Base-by-base conservation (phyloP, 1,140 invertebrate genomes). In the Wasmannia auropunctata region DNA sequence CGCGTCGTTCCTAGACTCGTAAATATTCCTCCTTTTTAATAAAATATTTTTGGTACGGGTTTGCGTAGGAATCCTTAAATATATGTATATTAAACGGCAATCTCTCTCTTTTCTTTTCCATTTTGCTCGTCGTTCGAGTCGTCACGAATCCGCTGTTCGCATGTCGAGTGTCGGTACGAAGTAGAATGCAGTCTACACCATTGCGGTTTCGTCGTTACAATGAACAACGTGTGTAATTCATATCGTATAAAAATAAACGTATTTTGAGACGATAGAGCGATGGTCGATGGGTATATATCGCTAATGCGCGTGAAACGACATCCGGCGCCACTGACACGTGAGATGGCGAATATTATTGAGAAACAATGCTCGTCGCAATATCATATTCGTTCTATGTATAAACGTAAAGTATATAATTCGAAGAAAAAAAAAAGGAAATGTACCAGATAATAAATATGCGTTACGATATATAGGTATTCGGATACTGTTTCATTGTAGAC, bases 221-320 rank as follows among this genome's bases (percentile, higher is more conserved):
- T 90, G 85, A 92, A 91, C 69, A 87, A 87, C 86, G 67, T 92
- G 67, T 92, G 87, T 90, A 88, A 88, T 83, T 67, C 84, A 89
- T 91, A 91, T 91, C 87, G 92, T 94, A 94, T 90, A 94, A 94
- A 94, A 94, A 94, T 94, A 94, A 94, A 94, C 90, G 90, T 62
- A 92, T 93, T 93, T 75, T 87, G 80, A n/a, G n/a, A 93, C 91
- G 92, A 91, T 92, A 91, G 92, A 89, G 92, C 91, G 87, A 90
- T 92, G 87, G 86, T 69, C 69, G 60, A 89, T 81, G 69, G 46
- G 62, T 60, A 31, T 60, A 31, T 63, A 80, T 65, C 69, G 72
- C 58, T 75, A 76, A 85, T 90, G 58, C 37, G 49, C 34, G 60
- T 76, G 67, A 83, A 88, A 49, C 75, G 75, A 88, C 70, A 81